Base-by-base conservation (phyloP, 2,113 vertebrate genomes). In the Pandion haliaetus region DNA sequence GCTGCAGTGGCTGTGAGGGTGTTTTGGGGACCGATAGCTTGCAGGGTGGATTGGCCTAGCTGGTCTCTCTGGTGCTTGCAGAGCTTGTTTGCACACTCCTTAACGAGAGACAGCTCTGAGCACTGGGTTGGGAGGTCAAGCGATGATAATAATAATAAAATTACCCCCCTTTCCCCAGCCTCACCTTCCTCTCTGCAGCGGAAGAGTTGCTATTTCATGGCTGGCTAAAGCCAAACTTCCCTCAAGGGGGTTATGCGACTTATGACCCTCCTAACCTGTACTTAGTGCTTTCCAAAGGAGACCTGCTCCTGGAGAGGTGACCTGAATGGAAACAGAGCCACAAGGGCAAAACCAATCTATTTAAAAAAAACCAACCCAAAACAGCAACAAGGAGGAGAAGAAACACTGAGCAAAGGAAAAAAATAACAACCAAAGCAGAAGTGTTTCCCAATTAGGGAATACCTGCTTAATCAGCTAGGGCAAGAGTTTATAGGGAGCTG, bases 191-290 rank as follows among this genome's bases (percentile, higher is more conserved):
- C 61, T 95, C 96, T 90, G 63, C 95, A 86, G 98, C 89, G 95
- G 96, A 97, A 97, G 96, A 94, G 97, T 98, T 88, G 90, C 97
- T 96, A 96, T 98, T 98, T 98, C 98, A 98, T 98, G 98, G 98
- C 95, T 98, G 96, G 97, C 98, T 98, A 98, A 98, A 98, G 98
- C 94, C 89, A 85, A 97, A 98, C 98, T 97, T 98, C 94, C 98
- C 98, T 98, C 96, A 57, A 98, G 98, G 98, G 98, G 98, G 98
- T 98, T 97, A 95, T 94, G 92, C 97, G 99, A 99, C 99, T 99
- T 98, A 93, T 99, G 98, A 99, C 99, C 99, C 97, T 94, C 91
- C 98, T 98, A 99, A 99, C 98, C 98, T 98, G 97, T 96, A 98
- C 97, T 99, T 98, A 98, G 98, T 98, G 98, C 97, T 91, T 98